phyloP scores from a whole-genome alignment of 2,797 vertebrate genomes.

The Eulemur rubriventer region DNA sequence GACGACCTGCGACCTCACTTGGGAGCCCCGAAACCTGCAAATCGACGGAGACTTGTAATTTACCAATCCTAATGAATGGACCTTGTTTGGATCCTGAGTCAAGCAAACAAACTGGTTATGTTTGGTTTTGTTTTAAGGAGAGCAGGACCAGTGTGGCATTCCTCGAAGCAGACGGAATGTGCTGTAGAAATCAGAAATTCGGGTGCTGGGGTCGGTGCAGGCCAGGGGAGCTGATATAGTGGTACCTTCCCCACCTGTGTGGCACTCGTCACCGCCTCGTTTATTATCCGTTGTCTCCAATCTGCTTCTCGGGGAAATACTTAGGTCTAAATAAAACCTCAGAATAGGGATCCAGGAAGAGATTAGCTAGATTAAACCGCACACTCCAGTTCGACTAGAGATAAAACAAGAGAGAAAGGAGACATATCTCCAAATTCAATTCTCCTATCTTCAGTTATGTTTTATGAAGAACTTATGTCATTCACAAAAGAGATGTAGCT shows the following conservation, averaged over 20 bases:
- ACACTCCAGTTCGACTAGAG: conserved; percentile 50
- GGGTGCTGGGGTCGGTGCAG: fast-evolving
- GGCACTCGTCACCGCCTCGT: neutral
- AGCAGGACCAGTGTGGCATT: neutral
- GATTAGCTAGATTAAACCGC: conserved; percentile 52
- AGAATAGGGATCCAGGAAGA: conserved; percentile 41
- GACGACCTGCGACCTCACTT: fast-evolving
- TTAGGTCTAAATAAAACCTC: conserved; percentile 59
- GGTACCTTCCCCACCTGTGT: neutral
- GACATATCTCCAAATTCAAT: conserved; percentile 64
- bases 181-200: neutral
- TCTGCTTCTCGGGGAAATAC: neutral
- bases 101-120: neutral
- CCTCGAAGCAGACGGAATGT: neutral
- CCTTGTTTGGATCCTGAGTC: neutral
- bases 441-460: conserved; percentile 58
- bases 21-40: neutral
- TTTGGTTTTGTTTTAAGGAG: neutral
- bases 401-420: conserved; percentile 64
- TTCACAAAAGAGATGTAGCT: conserved; percentile 69
- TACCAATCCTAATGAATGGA: neutral
- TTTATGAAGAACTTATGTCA: conserved; percentile 72
- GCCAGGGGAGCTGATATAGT: fast-evolving
- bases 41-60: neutral
- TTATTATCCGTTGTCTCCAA: neutral